These are phyloP conservation scores for Iselma pallidipennis DNA, from an alignment of 2,888 invertebrate genomes.

Conservation along the genomic window DNA sequence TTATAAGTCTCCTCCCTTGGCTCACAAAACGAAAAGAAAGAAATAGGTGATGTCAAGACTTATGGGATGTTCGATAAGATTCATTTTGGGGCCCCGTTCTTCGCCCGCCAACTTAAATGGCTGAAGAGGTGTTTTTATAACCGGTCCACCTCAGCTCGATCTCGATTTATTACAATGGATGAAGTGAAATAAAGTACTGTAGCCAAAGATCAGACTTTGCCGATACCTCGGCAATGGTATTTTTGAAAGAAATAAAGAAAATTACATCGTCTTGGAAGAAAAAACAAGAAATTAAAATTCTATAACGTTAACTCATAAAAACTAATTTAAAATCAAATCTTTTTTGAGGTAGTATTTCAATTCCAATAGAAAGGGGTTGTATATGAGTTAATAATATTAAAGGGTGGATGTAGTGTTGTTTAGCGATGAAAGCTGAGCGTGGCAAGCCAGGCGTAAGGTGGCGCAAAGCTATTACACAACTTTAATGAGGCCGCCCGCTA, in stretches of 20 bases:
- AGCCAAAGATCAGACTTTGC: constrained; percentile 47
- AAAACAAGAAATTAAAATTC: no score
- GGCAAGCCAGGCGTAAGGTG: constrained; percentile 50
- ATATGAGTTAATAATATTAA: constrained; percentile 34
- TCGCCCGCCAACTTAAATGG: constrained; percentile 50
- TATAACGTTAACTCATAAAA: constrained; percentile 38
- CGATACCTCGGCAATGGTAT: constrained; percentile 36
- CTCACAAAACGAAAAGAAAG: constrained; percentile 54
- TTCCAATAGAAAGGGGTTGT: constrained; percentile 7
- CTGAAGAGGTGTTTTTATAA: constrained; percentile 53
- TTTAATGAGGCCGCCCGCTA: constrained; percentile 54
- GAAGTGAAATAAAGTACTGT: constrained; percentile 46
- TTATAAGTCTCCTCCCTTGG: constrained; percentile 55
- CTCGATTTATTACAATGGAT: constrained; percentile 47
- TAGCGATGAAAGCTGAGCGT: constrained; percentile 44
- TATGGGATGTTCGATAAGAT: constrained; percentile 60
- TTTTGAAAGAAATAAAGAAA: constrained; percentile 27
- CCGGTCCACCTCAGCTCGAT: constrained; percentile 48
- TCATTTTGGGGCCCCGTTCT: constrained; percentile 54
- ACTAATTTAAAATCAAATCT: constrained; percentile 11
- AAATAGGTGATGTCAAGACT: constrained; percentile 60
- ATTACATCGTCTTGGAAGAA: constrained; percentile 22
- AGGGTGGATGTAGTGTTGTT: constrained; percentile 41
- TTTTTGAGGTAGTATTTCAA: constrained; percentile 7
- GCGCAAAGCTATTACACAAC: constrained; percentile 55